Conservation (phyloP, 2,888 invertebrate genomes). For the Drosophila acutilabella region DNA sequence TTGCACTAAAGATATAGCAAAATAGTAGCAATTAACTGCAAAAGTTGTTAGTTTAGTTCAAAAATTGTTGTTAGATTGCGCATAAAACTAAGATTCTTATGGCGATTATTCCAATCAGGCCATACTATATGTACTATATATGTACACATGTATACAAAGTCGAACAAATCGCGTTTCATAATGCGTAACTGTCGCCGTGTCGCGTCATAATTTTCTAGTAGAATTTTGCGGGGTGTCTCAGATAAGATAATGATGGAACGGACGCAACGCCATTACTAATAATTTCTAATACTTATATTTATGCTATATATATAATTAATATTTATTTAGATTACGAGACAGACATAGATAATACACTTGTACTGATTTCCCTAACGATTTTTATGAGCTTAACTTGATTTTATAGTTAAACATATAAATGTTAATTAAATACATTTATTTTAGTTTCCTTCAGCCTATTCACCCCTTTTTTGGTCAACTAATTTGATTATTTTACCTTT, state of each 20-base stretch:
- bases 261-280: neutral
- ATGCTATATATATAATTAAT: slow-evolving; percentile 3
- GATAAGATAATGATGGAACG: slow-evolving; percentile 43
- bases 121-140: slow-evolving; percentile 3
- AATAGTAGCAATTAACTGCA: too few species aligned
- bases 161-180: slow-evolving; percentile 21
- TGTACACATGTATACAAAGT: slow-evolving; percentile 3
- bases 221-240: slow-evolving; percentile 6
- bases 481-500: slow-evolving; percentile 11
- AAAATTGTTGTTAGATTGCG: too few species aligned
- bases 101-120: slow-evolving; percentile 13
- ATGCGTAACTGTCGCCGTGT: slow-evolving; percentile 30
- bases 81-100: too few species aligned
- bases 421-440: neutral
- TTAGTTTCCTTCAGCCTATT: neutral
- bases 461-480: neutral
- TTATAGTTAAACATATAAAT: too few species aligned
- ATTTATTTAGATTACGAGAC: slow-evolving; percentile 7
- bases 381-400: neutral
- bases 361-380: slow-evolving; percentile 1
- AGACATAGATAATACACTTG: slow-evolving; percentile 10
- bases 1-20: too few species aligned
- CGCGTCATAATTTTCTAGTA: slow-evolving; percentile 6
- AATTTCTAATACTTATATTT: slow-evolving; percentile 17
- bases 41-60: too few species aligned